Base-by-base conservation (phyloP, 2,888 invertebrate species). In the Phoenoteleia sp. region DNA sequence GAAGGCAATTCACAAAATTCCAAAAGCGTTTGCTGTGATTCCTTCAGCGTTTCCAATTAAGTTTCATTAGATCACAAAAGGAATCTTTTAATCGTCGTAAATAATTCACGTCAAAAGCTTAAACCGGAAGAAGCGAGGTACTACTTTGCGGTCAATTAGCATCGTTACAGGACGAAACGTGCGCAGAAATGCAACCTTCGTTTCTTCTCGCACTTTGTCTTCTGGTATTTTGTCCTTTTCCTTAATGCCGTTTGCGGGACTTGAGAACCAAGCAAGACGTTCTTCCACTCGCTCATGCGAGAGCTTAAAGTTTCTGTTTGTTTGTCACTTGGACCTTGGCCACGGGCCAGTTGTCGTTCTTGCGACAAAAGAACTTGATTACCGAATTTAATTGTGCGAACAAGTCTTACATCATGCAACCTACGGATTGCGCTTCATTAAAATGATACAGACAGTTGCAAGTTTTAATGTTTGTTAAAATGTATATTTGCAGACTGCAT, bases 311-410 rank as follows among this genome's bases (percentile, higher is more conserved):
- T 81, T 81, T 74, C 86, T 77, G 83, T 86, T 86, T 86, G 81
- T 86, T 86, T 86, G 81, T 86, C 86, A 84, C 86, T 84, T 75
- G 84, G 75, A 81, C 79, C 72, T 66, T 86, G 86, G 86, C 86
- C 47, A 15, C 29, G 56, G 45, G 86, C 86, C 86, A 86, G 84
- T 84, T 86, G 79, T 81, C 75, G 69, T 84, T 75, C 81, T 84
- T 76, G 56, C 58, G 72, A 76, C 71, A 86, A 81, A 84, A 86
- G 84, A 76, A 66, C 74, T 75, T 71, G 84, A 71, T 71, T 75
- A 75, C 81, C 66, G 81, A 79, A 81, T 82, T 86, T 86, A 81
- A 86, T 81, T 86, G 83, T 66, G 81, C 79, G 81, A 86, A 79
- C 75, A 29, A 71, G 62, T 66, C 66, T 75, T 86, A 56, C 67